Percentiles rank a stretch among this genome's conserved stretches.
Conservation (phyloP, 2,797 vertebrate genomes). For the Tenualosa thibaudeaui region DNA sequence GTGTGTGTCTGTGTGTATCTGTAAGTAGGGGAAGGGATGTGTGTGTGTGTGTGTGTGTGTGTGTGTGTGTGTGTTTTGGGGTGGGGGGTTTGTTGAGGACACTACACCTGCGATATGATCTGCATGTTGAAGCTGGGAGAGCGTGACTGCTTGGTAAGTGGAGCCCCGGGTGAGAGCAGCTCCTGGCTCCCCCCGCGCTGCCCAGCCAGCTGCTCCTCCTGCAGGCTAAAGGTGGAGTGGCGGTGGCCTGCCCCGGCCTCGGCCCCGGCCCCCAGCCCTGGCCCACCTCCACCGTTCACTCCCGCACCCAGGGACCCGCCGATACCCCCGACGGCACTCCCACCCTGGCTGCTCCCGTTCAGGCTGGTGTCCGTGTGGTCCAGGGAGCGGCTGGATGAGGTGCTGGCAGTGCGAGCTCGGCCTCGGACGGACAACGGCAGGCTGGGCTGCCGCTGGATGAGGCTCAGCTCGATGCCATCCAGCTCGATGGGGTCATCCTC, state of each 20-base stretch:
- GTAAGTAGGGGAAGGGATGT: background rate
- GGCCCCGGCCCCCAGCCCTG: slow-evolving; percentile 44
- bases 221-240: slow-evolving; percentile 91
- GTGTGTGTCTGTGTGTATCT: background rate
- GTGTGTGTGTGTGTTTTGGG: slow-evolving; percentile 42
- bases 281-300: background rate
- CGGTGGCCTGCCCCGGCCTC: slow-evolving; percentile 77
- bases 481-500: slow-evolving; percentile 66
- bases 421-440: slow-evolving; percentile 83
- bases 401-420: slow-evolving; percentile 83
- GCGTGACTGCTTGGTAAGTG: slow-evolving; percentile 93
- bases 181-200: slow-evolving; percentile 85
- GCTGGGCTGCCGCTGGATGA: slow-evolving; percentile 91
- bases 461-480: slow-evolving; percentile 87
- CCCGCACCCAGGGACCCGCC: slow-evolving; percentile 55
- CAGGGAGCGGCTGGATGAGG: slow-evolving; percentile 93
- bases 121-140: slow-evolving; percentile 99
- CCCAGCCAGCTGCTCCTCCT: slow-evolving; percentile 88
- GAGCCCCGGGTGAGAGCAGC: slow-evolving; percentile 84
- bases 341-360: slow-evolving; percentile 51
- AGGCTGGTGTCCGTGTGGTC: slow-evolving; percentile 88
- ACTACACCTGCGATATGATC: slow-evolving; percentile 97
- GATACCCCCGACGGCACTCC: slow-evolving; percentile 53
- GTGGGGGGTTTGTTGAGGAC: slow-evolving; percentile 38
- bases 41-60: background rate